Conservation (phyloP, 2,797 vertebrate genomes). For the Percopsis omiscomaycus region DNA sequence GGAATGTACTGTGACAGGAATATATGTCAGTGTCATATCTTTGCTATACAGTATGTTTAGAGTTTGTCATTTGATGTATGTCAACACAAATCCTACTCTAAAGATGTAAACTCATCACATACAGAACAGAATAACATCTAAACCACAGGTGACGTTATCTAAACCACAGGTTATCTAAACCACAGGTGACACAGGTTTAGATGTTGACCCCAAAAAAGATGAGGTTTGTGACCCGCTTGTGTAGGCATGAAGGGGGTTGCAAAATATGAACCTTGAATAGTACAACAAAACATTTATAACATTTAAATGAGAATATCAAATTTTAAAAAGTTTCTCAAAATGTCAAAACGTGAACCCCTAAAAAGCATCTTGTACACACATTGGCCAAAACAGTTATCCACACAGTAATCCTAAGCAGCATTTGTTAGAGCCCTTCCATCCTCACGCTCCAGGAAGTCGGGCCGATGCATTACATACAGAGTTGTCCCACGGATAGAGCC, state of each 20-base stretch:
- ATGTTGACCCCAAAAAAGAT: not conserved
- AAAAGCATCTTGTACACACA: not conserved
- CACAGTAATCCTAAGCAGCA: constrained; percentile 51
- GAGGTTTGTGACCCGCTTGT: too few species aligned
- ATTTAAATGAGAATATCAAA: too few species aligned
- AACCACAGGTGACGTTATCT: not conserved
- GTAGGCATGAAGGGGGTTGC: too few species aligned
- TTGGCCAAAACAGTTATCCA: constrained; percentile 12
- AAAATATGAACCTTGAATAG: too few species aligned
- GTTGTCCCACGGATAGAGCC: constrained; percentile 58
- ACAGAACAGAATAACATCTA: not conserved
- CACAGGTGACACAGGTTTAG: not conserved
- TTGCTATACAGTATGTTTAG: constrained; percentile 2
- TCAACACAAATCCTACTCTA: not conserved
- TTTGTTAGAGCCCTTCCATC: constrained; percentile 48
- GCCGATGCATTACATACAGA: constrained; percentile 58
- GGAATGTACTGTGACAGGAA: not conserved
- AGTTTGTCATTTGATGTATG: not conserved
- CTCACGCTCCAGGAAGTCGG: constrained; percentile 52
- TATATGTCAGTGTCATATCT: not conserved
- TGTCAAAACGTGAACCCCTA: constrained; percentile 22
- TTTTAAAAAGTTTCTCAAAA: too few species aligned
- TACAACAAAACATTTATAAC: too few species aligned
- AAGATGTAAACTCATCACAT: too few species aligned
- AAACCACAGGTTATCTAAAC: not conserved